Evolutionary conservation across 23 tunicate species (phyloP).

Genomic region (Pegea sp.): DNA sequence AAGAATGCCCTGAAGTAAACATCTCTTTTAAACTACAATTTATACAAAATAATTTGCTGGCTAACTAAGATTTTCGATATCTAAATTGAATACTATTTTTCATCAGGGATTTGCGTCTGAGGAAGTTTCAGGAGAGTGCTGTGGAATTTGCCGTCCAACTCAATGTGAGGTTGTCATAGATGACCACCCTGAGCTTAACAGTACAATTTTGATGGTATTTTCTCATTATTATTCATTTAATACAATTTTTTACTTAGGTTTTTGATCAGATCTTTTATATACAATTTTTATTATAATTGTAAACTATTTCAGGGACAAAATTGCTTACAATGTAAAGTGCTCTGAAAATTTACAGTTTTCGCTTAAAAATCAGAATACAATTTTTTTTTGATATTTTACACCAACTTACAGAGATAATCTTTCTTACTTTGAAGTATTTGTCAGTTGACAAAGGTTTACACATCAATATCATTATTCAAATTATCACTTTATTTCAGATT

Average conservation of each 20-base stretch:
- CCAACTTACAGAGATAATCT: too few relatives aligned
- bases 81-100: not conserved
- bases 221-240: too few relatives aligned
- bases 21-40: conserved; percentile 1
- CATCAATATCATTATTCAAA: not conserved
- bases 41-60: not conserved
- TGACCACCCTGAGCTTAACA: not conserved
- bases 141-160: conserved; percentile 29
- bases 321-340: too few relatives aligned
- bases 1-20: conserved; percentile 9
- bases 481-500: conserved; percentile 6
- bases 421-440: too few relatives aligned
- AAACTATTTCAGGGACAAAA: too few relatives aligned
- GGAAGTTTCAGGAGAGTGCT: conserved; percentile 8
- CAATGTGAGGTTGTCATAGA: conserved; percentile 2
- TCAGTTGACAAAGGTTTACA: too few relatives aligned
- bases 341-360: too few relatives aligned
- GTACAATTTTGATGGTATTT: not conserved
- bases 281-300: too few relatives aligned
- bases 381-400: too few relatives aligned
- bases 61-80: not conserved
- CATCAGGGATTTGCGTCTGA: conserved; percentile 14
- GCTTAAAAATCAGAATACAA: too few relatives aligned
- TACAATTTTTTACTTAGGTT: too few relatives aligned
- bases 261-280: too few relatives aligned